These are phyloP conservation scores for Papilio glaucus DNA, from an alignment of 1,140 invertebrate species.

Conservation along the genomic window DNA sequence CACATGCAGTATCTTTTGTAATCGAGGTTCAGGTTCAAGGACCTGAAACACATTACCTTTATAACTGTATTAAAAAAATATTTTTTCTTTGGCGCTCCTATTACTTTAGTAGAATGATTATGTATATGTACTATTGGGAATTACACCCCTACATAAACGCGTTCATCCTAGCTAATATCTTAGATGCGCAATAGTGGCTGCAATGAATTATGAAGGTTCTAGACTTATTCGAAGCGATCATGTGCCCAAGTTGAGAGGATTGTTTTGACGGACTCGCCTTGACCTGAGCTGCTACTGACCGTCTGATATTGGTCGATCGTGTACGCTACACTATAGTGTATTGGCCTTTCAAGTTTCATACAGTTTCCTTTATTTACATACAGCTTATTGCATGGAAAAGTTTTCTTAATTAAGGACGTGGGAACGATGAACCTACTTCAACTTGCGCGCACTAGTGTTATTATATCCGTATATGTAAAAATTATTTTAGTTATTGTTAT, in stretches of 20 bases:
- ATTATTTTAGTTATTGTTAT: too few relatives aligned
- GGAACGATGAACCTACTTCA: slow-evolving; percentile 14
- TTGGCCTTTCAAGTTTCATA: slow-evolving; percentile 60
- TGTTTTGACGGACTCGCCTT: slow-evolving; percentile 57
- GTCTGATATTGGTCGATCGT: slow-evolving; percentile 48
- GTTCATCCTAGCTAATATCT: neutral
- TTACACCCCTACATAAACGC: neutral
- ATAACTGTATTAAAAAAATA: too few relatives aligned
- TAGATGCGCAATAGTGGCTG: neutral
- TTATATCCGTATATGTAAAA: slow-evolving; percentile 11
- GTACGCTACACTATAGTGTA: slow-evolving; percentile 27
- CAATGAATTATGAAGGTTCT: slow-evolving; percentile 24
- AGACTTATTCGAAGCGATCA: slow-evolving; percentile 12
- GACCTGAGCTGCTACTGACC: slow-evolving; percentile 53
- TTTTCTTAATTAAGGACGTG: slow-evolving; percentile 22
- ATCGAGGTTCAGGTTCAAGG: too few relatives aligned
- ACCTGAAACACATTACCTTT: too few relatives aligned
- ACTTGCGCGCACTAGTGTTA: neutral
- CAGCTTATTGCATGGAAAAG: slow-evolving; percentile 21
- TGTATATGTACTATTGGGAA: neutral
- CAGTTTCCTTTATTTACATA: slow-evolving; percentile 63
- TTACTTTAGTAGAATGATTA: neutral
- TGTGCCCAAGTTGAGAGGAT: slow-evolving; percentile 40
- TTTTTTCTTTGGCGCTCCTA: too few relatives aligned
- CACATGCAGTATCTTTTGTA: too few relatives aligned